Base-by-base conservation (phyloP, 2,113 vertebrate genomes). In the Hydrolagus affinis region DNA sequence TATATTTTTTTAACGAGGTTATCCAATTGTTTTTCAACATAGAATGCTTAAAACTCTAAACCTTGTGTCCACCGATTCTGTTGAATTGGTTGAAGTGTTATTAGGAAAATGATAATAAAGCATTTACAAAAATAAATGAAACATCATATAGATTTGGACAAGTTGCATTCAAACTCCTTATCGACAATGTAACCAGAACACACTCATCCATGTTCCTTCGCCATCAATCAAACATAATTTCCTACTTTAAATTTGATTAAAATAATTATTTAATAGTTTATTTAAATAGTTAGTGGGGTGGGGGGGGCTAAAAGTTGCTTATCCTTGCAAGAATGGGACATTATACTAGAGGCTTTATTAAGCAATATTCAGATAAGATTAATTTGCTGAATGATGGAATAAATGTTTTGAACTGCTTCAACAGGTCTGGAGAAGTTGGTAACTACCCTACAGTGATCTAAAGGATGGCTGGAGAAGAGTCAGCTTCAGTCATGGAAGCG, bases 401-500 rank as follows among this genome's bases (percentile, higher is more conserved):
- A 15, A 28, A 30, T 66, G 32, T 83, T 66, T 83, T 83, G 78
- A 83, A 28, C 11, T 83, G 78, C 78, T 66, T 44, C 44, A 44
- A 44, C 44, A 44, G 44, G 6, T 44, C 44, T 44, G 44, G 44
- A 44, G 44, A 44, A 44, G 44, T 44, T 44, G 73, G 30, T 57
- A 75, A 56, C 32, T 56, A 19, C 19, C 32, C 44, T 2, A 56
- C 28, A 56, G 60, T 83, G 21, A 83, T 83, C 66, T 28, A 66
- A 68, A 66, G 15, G 30, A 83, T 83, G 78, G 78, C 60, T 30
- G 78, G 62, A 70, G 91, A 93, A 87, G 92, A 92, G 74, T 86
- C 89, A 62, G 85, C 90, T 12, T 25, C 87, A 30, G 89, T 89
- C 85, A 85, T 86, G 56, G 32, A 91, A 25, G 91, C 91, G 69